Conservation (phyloP, 2,888 invertebrate species). For the Orthosia gracilis region DNA sequence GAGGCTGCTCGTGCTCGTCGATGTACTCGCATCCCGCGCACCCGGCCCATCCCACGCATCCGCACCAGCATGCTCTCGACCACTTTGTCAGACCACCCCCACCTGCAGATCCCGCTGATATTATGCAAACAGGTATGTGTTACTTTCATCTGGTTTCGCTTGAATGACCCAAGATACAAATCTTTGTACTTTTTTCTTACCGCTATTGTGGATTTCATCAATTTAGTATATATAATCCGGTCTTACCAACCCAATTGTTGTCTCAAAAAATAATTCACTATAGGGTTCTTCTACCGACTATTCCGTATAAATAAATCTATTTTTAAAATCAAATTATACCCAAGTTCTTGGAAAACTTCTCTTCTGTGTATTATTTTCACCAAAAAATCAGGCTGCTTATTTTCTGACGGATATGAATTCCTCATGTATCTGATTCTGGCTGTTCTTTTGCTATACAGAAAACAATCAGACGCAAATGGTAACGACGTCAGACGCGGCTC, state of each 20-base stretch:
- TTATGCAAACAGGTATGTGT: constrained; percentile 87
- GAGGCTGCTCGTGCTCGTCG: constrained; percentile 93
- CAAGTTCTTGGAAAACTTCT: not conserved
- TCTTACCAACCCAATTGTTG: no score
- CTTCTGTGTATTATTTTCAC: no score
- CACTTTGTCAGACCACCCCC: constrained; percentile 89
- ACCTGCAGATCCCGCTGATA: constrained; percentile 88
- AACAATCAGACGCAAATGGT: constrained; percentile 87
- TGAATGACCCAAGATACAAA: not conserved
- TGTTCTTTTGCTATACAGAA: constrained; percentile 70
- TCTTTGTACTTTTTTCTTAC: not conserved
- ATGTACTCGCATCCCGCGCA: constrained; percentile 89
- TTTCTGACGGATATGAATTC: no score
- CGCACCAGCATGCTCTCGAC: constrained; percentile 90
- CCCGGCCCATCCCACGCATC: constrained; percentile 89
- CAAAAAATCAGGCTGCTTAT: no score
- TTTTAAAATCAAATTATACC: not conserved
- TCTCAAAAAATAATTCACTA: no score
- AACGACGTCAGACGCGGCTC: constrained; percentile 84
- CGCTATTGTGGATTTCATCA: no score
- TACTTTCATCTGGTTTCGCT: not conserved
- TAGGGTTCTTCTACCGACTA: not conserved
- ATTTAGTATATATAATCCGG: no score
- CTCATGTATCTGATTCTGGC: not conserved
- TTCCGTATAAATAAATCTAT: not conserved